Percentiles rank a stretch among this genome's conserved stretches.
phyloP scores from a whole-genome alignment of 2,888 invertebrate genomes.

The Drosophila mimica region DNA sequence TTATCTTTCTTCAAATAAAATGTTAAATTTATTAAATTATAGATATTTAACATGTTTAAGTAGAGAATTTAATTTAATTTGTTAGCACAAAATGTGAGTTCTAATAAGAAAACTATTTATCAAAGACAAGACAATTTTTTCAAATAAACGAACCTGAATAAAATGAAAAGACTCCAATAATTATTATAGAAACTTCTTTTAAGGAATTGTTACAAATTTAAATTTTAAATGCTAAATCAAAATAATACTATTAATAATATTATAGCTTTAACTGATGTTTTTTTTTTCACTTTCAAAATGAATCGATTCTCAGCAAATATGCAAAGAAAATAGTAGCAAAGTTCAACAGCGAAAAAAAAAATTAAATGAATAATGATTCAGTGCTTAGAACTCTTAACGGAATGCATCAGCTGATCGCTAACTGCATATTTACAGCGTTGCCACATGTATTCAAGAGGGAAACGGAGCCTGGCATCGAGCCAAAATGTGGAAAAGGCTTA shows the following conservation, averaged over 20 bases:
- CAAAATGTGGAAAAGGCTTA: not conserved
- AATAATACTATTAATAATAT: not conserved
- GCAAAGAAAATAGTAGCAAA: not conserved
- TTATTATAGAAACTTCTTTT: not conserved
- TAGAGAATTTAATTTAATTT: not conserved
- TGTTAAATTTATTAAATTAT: not conserved
- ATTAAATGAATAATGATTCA: accelerated
- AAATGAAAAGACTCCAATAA: not conserved
- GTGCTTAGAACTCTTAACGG: not conserved
- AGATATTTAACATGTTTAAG: not conserved
- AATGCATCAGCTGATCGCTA: not conserved
- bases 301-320: not conserved
- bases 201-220: too few species aligned
- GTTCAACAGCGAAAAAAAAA: not conserved
- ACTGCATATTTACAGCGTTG: not conserved
- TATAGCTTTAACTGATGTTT: not conserved
- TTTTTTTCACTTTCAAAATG: not conserved
- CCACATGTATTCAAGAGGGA: not conserved
- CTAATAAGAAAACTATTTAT: not conserved
- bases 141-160: too few species aligned
- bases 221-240: not conserved
- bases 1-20: too few species aligned
- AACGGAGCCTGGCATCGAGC: not conserved
- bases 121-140: not conserved
- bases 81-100: not conserved